Evolutionary conservation across 1,140 invertebrate species (phyloP), one percentile per base, ranked within the genome.

Genomic region (Helicorthomorpha holstii): DNA sequence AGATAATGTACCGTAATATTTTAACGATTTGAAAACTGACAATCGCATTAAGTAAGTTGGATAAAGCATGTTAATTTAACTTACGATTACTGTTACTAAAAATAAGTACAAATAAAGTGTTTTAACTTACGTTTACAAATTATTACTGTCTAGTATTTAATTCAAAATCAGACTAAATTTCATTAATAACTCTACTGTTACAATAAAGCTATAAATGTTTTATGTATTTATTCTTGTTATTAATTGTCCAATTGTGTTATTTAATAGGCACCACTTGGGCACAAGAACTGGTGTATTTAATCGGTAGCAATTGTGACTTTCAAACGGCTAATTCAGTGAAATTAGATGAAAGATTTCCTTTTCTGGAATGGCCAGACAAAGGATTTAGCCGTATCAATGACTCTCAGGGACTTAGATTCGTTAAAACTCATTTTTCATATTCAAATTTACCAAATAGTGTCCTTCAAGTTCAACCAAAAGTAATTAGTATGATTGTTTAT

Each of bases 251-350:
- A 21, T 48, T 21, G 3, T n/a, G 16, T 24, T 27, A 48, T 21
- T 4, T 45, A 43, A 24, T 51, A 73, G 72, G 72, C 41, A 71
- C 68, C 41, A 74, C 73, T 19, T 74, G 72, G 71, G 55, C 71
- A 1, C 69, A 73, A 56, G 73, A 75, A 60, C 69, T 74, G 24
- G 65, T 73, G 4, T 73, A 70, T 51, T 50, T 73, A 42, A 65
- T 74, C 3, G 53, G 60, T 23, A 64, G 59, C 25, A 61, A 68
- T 48, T 50, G 66, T 23, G 62, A 74, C 53, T 65, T 67, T 38
- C 52, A 66, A 25, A 59, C 58, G 52, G 70, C 69, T 22, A 51
- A 48, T 16, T 54, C 58, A 22, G 51, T 59, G 51, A 57, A 62
- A 25, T 54, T 75, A 53, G 63, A 67, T 44, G 61, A 69, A 23